These are phyloP conservation scores for Sphyrna mokarran DNA, from an alignment of 2,113 vertebrate genomes.

Conservation along the genomic window DNA sequence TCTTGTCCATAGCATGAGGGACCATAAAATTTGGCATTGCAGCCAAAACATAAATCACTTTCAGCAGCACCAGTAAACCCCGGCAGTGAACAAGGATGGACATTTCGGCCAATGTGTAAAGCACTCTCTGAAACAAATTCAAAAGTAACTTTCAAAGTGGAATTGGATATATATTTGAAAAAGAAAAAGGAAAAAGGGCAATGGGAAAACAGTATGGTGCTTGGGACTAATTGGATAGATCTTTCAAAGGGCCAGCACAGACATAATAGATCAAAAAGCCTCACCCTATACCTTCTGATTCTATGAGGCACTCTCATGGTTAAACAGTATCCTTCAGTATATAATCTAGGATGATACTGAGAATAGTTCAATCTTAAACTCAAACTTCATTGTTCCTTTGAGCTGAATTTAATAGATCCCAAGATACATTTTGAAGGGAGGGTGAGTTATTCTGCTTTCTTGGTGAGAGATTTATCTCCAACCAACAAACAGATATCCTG, in stretches of 20 bases:
- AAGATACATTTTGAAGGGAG: neutral
- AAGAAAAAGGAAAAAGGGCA: no score
- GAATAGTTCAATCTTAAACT: neutral
- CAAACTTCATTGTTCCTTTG: neutral
- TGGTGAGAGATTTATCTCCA: neutral
- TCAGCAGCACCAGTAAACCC: no score
- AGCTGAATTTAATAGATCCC: neutral
- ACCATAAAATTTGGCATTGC: no score
- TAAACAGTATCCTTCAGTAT: neutral
- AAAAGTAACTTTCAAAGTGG: no score
- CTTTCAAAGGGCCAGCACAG: no score
- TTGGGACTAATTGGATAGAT: no score
- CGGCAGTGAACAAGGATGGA: no score
- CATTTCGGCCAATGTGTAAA: neutral
- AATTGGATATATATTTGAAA: no score
- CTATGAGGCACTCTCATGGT: neutral
- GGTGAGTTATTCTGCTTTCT: neutral
- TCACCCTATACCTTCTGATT: neutral
- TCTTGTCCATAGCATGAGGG: no score
- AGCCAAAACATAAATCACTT: no score
- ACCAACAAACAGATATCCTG: neutral
- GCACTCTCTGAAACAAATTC: neutral
- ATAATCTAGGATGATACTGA: no score
- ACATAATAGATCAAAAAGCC: neutral
- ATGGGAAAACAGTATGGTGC: no score